A percentile compares a stretch with the other conserved stretches of the same genome.
Evolutionary conservation across 2,888 invertebrate genomes (phyloP).

Genomic region (Agonopterix heracliana): DNA sequence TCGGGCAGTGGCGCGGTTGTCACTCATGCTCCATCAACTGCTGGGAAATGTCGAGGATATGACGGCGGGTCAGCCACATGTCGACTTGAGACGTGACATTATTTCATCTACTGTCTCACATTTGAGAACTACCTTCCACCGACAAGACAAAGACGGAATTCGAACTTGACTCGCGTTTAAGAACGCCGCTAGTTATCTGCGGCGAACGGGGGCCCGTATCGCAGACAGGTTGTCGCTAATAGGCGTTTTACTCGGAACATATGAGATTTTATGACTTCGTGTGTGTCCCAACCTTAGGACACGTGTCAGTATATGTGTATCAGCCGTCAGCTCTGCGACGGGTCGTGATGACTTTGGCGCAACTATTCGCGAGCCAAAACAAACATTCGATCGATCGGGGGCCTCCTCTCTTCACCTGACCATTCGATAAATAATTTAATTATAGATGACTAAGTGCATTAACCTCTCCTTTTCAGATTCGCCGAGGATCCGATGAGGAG

Average conservation of each 20-base stretch:
- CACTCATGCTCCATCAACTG: constrained; percentile 76
- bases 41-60: constrained; percentile 67
- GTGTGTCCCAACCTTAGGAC: constrained; percentile 59
- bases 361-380: constrained; percentile 47
- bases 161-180: constrained; percentile 45
- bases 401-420: constrained; percentile 38
- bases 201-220: constrained; percentile 56
- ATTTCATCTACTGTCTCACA: constrained; percentile 66
- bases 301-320: constrained; percentile 54
- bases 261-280: constrained; percentile 61
- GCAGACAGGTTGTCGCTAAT: constrained; percentile 72
- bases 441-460: constrained; percentile 60
- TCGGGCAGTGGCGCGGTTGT: constrained; percentile 51
- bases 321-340: constrained; percentile 44
- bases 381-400: constrained; percentile 52
- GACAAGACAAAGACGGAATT: constrained; percentile 63
- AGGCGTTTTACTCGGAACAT: constrained; percentile 65
- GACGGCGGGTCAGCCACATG: constrained; percentile 72
- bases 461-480: constrained; percentile 66
- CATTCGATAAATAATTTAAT: constrained; percentile 48
- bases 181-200: constrained; percentile 61
- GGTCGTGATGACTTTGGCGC: constrained; percentile 49
- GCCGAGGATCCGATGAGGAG: constrained; percentile 71
- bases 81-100: constrained; percentile 60
- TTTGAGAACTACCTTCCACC: constrained; percentile 48